Base-by-base conservation (phyloP, 2,888 invertebrate species). In the Drosophila melanocephala region DNA sequence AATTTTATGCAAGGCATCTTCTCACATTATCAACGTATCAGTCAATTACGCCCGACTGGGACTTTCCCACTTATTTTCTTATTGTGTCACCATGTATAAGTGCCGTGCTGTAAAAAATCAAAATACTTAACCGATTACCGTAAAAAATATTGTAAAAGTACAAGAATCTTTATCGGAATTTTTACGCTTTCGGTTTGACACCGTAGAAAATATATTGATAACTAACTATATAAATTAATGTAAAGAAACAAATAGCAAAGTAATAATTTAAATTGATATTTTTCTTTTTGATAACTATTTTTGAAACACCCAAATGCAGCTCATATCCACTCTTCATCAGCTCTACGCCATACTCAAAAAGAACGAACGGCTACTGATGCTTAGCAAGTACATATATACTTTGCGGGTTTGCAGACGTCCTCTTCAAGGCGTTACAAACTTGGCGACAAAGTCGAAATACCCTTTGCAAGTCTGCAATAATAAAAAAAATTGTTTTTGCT, bases 41-140 rank as follows among this genome's bases (percentile, higher is more conserved):
- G 37, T 37, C 19, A 37, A 37, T 37, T 3, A 37, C 19, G n/a
- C 12, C 12, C 10, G 19, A 39, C 9, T 22, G 3, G 12, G 44
- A 22, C 44, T n/a, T 12, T 14, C 12, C 0, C n/a, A 12, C 12
- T 3, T n/a, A 0, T n/a, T 44, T n/a, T 39, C 1, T 0, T 3
- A 42, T n/a, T 12, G n/a, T 42, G 4, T 33, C 10, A 12, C 12
- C 4, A 10, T 37, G 19, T 19, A 19, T 6, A 19, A 37, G 16
- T 19, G 16, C 37, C 1, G 2, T 37, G 16, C 16, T 6, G 19
- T 37, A 37, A 19, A 19, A 37, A 37, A 28, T 37, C 37, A 19
- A 19, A 37, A n/a, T n/a, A 0, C n/a, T 4, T n/a, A 4, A n/a
- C 3, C 19, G 4, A 42, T n/a, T 42, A n/a, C 7, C 3, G 19